These are phyloP conservation scores for Pemphredon lugubris DNA, from an alignment of 2,888 invertebrate species.

Conservation along the genomic window DNA sequence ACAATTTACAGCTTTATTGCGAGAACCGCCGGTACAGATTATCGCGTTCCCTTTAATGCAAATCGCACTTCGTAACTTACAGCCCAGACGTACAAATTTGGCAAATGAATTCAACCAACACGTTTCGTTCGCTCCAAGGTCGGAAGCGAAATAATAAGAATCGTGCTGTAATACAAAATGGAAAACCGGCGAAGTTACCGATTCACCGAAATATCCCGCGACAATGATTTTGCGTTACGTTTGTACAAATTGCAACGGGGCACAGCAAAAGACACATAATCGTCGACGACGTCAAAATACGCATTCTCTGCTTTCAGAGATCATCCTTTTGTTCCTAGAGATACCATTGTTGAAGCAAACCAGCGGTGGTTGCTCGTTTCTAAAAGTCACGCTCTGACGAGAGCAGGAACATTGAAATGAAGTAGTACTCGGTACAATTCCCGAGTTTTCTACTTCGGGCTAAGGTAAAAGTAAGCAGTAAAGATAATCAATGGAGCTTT, in stretches of 20 bases:
- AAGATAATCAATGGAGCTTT: neutral
- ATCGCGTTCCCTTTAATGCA: neutral
- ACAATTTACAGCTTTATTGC: slow-evolving; percentile 24
- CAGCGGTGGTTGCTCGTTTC: slow-evolving; percentile 30
- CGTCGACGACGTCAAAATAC: slow-evolving; percentile 42
- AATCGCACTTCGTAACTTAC: neutral
- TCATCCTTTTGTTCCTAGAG: slow-evolving; percentile 44
- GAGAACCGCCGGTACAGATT: neutral
- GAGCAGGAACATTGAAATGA: slow-evolving; percentile 26
- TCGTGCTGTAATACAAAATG: too few relatives aligned
- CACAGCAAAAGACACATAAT: slow-evolving; percentile 19
- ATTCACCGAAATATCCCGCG: too few relatives aligned
- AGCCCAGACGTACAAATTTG: neutral
- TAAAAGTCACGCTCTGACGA: slow-evolving; percentile 41
- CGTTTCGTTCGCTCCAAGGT: too few relatives aligned
- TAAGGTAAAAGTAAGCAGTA: too few relatives aligned
- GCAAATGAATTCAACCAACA: too few relatives aligned
- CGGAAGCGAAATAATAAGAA: too few relatives aligned
- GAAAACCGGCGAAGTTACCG: too few relatives aligned
- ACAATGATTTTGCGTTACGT: slow-evolving; percentile 9
- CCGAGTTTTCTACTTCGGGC: neutral
- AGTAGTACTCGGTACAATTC: slow-evolving; percentile 16
- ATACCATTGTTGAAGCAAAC: slow-evolving; percentile 40
- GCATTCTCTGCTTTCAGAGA: slow-evolving; percentile 43
- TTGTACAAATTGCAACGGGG: slow-evolving; percentile 6